phyloP scores from a whole-genome alignment of 2,888 invertebrate genomes.

The Nomada fabriciana region DNA sequence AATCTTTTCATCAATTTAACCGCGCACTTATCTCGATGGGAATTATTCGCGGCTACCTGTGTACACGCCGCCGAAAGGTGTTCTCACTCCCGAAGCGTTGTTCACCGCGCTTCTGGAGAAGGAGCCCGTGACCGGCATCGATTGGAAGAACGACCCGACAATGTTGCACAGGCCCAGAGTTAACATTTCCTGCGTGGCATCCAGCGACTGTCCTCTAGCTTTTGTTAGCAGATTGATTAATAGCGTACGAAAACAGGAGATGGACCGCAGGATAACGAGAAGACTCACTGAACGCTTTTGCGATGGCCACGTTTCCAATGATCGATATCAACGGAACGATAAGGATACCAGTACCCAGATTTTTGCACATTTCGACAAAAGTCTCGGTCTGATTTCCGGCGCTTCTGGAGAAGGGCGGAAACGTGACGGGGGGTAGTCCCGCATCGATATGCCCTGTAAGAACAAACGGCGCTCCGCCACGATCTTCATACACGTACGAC shows the following conservation, averaged over 20 bases:
- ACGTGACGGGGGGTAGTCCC: constrained; percentile 86
- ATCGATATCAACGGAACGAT: constrained; percentile 91
- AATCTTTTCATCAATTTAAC: neutral
- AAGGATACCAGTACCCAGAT: constrained; percentile 89
- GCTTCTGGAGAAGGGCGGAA: constrained; percentile 86
- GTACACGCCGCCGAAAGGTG: constrained; percentile 90
- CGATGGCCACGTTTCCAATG: constrained; percentile 92
- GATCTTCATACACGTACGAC: constrained; percentile 86
- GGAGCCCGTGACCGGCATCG: constrained; percentile 91
- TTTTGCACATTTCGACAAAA: constrained; percentile 86
- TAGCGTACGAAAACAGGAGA: neutral
- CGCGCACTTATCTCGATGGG: neutral
- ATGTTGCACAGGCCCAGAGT: constrained; percentile 91
- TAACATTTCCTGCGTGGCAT: constrained; percentile 93
- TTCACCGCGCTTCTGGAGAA: constrained; percentile 92
- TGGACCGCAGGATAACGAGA: neutral
- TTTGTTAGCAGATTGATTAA: constrained; percentile 37
- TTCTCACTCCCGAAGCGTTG: constrained; percentile 91
- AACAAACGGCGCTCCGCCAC: constrained; percentile 85
- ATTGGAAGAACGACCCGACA: constrained; percentile 90
- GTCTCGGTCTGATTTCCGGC: constrained; percentile 85
- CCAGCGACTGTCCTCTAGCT: constrained; percentile 89
- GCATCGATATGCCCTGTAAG: constrained; percentile 88
- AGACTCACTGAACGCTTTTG: constrained; percentile 92
- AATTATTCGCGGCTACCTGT: constrained; percentile 85